Evolutionary conservation across 2,113 vertebrate genomes (phyloP).

Genomic region (Corythaeola cristata): DNA sequence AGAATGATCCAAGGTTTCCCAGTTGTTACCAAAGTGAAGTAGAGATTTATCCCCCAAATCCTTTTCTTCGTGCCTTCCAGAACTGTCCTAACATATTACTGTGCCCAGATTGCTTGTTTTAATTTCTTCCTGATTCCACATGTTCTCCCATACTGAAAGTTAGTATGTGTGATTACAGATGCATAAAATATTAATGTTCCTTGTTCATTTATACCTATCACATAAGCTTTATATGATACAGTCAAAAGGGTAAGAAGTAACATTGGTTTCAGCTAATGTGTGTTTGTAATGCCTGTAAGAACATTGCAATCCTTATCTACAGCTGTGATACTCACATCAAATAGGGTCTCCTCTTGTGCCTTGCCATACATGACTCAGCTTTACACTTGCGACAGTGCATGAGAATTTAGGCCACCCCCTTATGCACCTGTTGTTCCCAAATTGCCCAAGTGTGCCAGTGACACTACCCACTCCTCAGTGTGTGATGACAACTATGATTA

Average conservation of each 20-base stretch:
- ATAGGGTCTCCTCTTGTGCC: neutral
- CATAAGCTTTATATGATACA: neutral
- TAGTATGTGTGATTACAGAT: neutral
- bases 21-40: neutral
- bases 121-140: neutral
- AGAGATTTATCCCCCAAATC: neutral
- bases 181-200: neutral
- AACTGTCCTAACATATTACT: neutral
- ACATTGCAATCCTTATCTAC: neutral
- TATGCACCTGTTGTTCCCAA: neutral
- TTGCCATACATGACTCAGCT: neutral
- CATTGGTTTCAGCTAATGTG: neutral
- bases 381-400: neutral
- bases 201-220: neutral
- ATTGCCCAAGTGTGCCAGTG: neutral
- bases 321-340: neutral
- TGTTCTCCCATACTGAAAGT: neutral
- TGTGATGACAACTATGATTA: neutral
- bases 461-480: neutral
- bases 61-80: neutral
- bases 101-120: neutral
- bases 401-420: neutral
- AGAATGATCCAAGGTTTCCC: neutral
- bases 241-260: neutral
- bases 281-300: neutral